A percentile compares a stretch with the other conserved stretches of the same genome.
These are phyloP conservation scores for Lucilia cuprina DNA, from an alignment of 1,140 invertebrate genomes.

Conservation along the genomic window DNA sequence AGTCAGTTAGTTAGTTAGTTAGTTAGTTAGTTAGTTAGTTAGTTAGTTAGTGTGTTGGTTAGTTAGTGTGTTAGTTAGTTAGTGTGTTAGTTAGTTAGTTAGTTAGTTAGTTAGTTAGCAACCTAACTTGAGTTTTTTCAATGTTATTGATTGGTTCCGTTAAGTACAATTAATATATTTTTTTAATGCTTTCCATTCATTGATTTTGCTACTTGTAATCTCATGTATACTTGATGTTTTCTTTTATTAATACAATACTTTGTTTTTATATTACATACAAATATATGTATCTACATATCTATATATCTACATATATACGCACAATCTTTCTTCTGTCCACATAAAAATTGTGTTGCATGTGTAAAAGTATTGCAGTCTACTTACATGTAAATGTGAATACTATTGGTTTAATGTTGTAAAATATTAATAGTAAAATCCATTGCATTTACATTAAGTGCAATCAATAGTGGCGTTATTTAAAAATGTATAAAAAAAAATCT, in stretches of 20 bases:
- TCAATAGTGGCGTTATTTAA: not conserved
- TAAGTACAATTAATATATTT: not conserved
- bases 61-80: too few species aligned
- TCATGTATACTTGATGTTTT: not conserved
- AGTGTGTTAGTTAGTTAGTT: too few species aligned
- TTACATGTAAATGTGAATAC: not conserved
- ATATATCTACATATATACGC: too few species aligned
- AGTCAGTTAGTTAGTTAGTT: too few species aligned
- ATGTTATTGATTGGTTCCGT: too few species aligned
- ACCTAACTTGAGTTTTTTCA: too few species aligned
- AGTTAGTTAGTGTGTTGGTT: too few species aligned
- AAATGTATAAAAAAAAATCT: not conserved
- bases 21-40: too few species aligned
- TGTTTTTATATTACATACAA: not conserved
- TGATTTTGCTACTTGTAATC: not conserved
- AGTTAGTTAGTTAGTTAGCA: too few species aligned
- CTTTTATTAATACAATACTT: conserved; percentile 12
- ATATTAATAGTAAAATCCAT: not conserved
- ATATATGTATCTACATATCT: too few species aligned
- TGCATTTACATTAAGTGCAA: not conserved
- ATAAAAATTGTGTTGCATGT: not conserved
- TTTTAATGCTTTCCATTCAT: conserved; percentile 1
- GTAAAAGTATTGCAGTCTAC: not conserved
- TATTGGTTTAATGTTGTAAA: not conserved
- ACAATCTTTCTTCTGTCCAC: not conserved